phyloP scores from a whole-genome alignment of 1,140 invertebrate genomes.

The Drosophila tropicalis region DNA sequence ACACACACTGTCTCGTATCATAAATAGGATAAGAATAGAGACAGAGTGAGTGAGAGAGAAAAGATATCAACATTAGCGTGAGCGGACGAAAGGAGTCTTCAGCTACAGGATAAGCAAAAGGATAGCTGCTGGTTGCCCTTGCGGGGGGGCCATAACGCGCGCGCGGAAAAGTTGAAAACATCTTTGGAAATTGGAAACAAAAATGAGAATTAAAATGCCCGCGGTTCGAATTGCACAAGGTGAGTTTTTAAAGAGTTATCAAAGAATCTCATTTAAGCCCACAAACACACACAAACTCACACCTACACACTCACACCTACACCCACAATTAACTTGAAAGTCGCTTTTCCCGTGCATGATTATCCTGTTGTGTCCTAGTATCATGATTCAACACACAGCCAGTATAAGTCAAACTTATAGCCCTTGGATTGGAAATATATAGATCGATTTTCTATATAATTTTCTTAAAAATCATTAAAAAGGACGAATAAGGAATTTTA shows the following conservation, averaged over 20 bases:
- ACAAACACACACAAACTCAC: not conserved
- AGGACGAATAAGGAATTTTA: no score
- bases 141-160: constrained; percentile 50
- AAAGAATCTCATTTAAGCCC: not conserved
- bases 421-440: no score
- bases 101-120: constrained; percentile 2
- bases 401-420: no score
- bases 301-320: not conserved
- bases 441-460: no score
- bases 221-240: constrained; percentile 96
- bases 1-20: not conserved
- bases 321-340: not conserved
- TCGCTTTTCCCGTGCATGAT: constrained; percentile 7
- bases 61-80: constrained; percentile 15
- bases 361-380: not conserved
- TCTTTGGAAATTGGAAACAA: constrained; percentile 84
- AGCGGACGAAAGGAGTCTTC: not conserved
- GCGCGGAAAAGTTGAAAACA: constrained; percentile 62
- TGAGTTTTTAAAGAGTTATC: constrained; percentile 83
- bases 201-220: constrained; percentile 98
- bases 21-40: not conserved
- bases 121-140: constrained; percentile 38
- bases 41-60: constrained; percentile 8
- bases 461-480: no score
- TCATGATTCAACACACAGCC: not conserved